Base-by-base conservation (phyloP, 2,797 vertebrate species). In the Adelosebastes latens region DNA sequence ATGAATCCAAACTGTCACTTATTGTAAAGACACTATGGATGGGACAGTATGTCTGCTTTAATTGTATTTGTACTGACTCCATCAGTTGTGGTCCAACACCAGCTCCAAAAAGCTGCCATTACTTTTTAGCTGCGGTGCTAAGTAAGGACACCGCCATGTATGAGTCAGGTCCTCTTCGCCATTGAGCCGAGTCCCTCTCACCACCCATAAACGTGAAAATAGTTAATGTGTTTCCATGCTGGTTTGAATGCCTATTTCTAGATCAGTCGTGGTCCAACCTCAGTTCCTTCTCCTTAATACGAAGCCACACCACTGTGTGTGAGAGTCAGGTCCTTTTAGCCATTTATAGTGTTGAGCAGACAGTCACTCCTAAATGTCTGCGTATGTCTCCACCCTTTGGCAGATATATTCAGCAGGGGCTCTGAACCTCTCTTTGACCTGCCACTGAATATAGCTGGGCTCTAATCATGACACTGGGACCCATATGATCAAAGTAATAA, bases 201-300 rank as follows among this genome's bases (percentile, higher is more conserved):
- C 81, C 85, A 81, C 81, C 72, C 78, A 86, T 88, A 84, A 89
- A 90, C 39, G 52, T 85, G 72, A 87, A 89, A 89, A 89, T 86
- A 88, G 84, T 89, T 90, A 64, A 91, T 89, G 82, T 84, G 81
- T 93, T 88, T 93, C 90, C 89, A 88, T 80, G 82, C 84, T 85
- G 91, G 79, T 81, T 92, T 75, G 68, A 83, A 85, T 77, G 79
- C 65, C 85, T 92, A 91, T 92, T 92, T 89, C 70, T 86, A 84
- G 32, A 80, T 77, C 76, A 88, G 72, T 87, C 89, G 86, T 90
- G 92, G 91, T 84, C 42, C 83, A 64, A 79, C 77, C 86, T 87
- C 86, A 80, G 83, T 83, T 83, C 86, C 72, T 78, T 89, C 85
- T 90, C 53, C 72, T 87, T 84, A 83, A 85, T 87, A 74, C 24